These are phyloP conservation scores for Aradophagus sp. DNA, from an alignment of 1,140 invertebrate genomes.

Conservation along the genomic window DNA sequence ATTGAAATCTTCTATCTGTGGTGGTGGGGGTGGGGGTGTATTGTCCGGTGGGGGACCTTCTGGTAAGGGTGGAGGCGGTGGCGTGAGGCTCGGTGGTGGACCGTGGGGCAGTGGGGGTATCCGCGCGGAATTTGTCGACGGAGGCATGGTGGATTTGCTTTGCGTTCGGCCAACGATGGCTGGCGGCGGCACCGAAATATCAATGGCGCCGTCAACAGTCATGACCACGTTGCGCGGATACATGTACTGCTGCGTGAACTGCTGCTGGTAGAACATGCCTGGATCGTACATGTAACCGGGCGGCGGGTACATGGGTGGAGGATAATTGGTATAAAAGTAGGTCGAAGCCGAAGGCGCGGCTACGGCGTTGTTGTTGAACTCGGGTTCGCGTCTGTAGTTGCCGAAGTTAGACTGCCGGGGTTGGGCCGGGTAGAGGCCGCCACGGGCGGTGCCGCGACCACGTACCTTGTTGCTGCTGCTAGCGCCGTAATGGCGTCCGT, in stretches of 20 bases:
- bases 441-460: conserved; percentile 65
- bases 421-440: conserved; percentile 53
- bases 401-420: conserved; percentile 47
- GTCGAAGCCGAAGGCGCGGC: conserved; percentile 35
- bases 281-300: conserved; percentile 63
- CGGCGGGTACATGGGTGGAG: conserved; percentile 36
- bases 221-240: conserved; percentile 61
- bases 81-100: conserved; percentile 69
- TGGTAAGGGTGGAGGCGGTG: conserved; percentile 74
- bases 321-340: conserved; percentile 64
- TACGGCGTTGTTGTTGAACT: conserved; percentile 29
- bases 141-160: conserved; percentile 1
- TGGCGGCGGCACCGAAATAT: conserved; percentile 70
- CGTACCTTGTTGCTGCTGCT: conserved; percentile 77
- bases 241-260: conserved; percentile 64
- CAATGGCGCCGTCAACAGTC: conserved; percentile 64
- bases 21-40: conserved; percentile 66
- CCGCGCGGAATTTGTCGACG: too few species aligned
- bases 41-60: conserved; percentile 72
- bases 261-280: conserved; percentile 61
- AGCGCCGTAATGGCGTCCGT: conserved; percentile 69
- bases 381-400: conserved; percentile 54
- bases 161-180: conserved; percentile 23
- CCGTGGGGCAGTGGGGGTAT: conserved; percentile 70
- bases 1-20: conserved; percentile 34